Evolutionary conservation across 1,140 invertebrate genomes (phyloP), one percentile per base, ranked within the genome.

Genomic region (Achatina immaculata): DNA sequence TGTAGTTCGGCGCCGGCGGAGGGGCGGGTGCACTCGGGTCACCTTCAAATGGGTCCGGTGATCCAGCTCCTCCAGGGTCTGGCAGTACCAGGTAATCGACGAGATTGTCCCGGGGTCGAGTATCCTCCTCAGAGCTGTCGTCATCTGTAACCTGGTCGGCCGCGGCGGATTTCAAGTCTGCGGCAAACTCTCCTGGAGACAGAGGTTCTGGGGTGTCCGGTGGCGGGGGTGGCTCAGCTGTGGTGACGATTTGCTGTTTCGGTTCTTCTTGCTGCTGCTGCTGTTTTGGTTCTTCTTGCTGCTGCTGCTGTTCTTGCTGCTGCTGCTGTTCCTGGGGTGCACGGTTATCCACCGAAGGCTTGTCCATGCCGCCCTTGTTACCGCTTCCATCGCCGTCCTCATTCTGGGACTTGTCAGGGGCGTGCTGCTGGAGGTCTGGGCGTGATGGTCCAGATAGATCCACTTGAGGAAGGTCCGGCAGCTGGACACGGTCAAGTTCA

Each of bases 301-400:
- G 77, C 45, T 79, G 65, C 24, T 16, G 55, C 51, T 75, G 42
- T 75, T 75, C 42, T 42, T 62, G 51, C 38, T 36, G 51, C 40
- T 79, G 38, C 45, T 79, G 65, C 28, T 62, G 55, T 34, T 78
- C 34, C 34, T 62, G 34, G n/a, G 36, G 65, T n/a, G 24, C 34
- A 21, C 65, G 77, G 1, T 7, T 14, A 34, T 36, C 31, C 6
- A 40, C 36, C 6, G 40, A 45, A 4, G 77, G 65, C 16, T 3
- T 79, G 45, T 79, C 77, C 19, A 55, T 11, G 21, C 65, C 66
- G 7, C 77, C 77, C 11, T 79, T 68, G 38, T 79, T 79, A 2
- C 77, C 77, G 38, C 69, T 7, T 4, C 77, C 77, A 42, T 79
- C 77, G 28, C 51, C 77, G 31, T 79, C 77, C 31, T 79, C 77